These are phyloP conservation scores for Germaria angustata DNA, from an alignment of 2,888 invertebrate genomes.

Conservation along the genomic window DNA sequence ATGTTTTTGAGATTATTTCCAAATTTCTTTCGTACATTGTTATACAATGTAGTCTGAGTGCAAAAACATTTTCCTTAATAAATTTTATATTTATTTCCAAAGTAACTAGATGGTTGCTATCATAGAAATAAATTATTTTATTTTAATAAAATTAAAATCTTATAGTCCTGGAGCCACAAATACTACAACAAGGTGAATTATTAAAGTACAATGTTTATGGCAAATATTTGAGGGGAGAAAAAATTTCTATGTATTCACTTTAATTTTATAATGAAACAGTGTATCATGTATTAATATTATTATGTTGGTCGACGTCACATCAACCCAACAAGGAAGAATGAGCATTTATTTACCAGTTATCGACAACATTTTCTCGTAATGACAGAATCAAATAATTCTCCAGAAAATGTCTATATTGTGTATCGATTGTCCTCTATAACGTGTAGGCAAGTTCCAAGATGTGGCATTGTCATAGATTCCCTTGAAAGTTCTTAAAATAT, in stretches of 20 bases:
- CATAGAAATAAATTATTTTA: constrained; percentile 48
- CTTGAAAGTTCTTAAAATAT: no score
- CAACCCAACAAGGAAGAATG: no score
- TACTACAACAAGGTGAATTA: constrained; percentile 8
- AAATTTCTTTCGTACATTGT: neutral
- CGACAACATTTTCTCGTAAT: no score
- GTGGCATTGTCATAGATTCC: no score
- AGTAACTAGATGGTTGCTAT: neutral
- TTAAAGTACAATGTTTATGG: constrained; percentile 8
- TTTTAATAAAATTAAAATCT: constrained; percentile 51
- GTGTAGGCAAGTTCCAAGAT: no score
- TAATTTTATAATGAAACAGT: neutral
- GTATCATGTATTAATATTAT: no score
- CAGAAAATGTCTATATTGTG: no score
- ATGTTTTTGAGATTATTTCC: constrained; percentile 33
- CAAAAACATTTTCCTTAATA: constrained; percentile 45
- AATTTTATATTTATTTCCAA: constrained; percentile 27
- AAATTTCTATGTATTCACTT: neutral
- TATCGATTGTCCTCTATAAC: no score
- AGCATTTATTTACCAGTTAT: no score
- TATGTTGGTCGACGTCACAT: no score
- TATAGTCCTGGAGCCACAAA: constrained; percentile 10
- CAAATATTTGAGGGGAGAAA: neutral
- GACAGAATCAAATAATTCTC: no score
- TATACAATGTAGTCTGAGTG: neutral